A percentile compares a stretch with the other conserved stretches of the same genome.
Evolutionary conservation across 2,113 vertebrate species (phyloP).

Genomic region (Megaceryle torquata): DNA sequence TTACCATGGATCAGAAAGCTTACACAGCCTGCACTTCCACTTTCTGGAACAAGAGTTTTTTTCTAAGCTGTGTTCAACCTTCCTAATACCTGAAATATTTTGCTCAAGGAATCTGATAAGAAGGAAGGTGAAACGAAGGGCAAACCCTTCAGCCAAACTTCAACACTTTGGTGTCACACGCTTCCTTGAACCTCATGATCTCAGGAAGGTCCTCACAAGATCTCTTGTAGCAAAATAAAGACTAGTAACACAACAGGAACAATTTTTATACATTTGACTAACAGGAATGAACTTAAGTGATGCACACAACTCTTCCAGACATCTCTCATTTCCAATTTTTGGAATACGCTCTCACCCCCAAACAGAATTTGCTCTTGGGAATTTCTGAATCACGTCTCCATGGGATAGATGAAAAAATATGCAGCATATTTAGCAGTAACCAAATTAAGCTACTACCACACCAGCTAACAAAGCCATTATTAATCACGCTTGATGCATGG

Average conservation of each 20-base stretch:
- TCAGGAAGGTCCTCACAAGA: neutral
- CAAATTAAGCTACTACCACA: slow-evolving; percentile 31
- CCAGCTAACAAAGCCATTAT: slow-evolving; percentile 43
- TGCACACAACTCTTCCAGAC: neutral
- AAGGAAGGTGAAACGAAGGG: neutral
- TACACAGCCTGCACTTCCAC: neutral
- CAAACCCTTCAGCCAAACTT: neutral
- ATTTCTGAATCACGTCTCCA: neutral
- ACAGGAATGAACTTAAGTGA: neutral
- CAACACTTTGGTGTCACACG: rapidly evolving
- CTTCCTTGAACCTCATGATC: neutral
- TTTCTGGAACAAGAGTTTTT: neutral
- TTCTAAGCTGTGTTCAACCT: neutral
- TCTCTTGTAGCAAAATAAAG: neutral
- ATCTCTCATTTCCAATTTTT: neutral
- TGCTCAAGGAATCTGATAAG: neutral
- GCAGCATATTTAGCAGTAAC: neutral
- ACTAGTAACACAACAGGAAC: neutral
- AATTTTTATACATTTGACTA: neutral
- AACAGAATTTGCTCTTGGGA: neutral
- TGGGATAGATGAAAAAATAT: neutral
- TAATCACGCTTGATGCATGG: slow-evolving; percentile 18
- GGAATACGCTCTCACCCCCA: neutral
- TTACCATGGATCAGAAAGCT: neutral
- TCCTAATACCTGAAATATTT: neutral